Percentiles rank a stretch among this genome's conserved stretches.
Evolutionary conservation across 2,797 vertebrate species (phyloP).

Genomic region (Pipistrellus pipistrellus): DNA sequence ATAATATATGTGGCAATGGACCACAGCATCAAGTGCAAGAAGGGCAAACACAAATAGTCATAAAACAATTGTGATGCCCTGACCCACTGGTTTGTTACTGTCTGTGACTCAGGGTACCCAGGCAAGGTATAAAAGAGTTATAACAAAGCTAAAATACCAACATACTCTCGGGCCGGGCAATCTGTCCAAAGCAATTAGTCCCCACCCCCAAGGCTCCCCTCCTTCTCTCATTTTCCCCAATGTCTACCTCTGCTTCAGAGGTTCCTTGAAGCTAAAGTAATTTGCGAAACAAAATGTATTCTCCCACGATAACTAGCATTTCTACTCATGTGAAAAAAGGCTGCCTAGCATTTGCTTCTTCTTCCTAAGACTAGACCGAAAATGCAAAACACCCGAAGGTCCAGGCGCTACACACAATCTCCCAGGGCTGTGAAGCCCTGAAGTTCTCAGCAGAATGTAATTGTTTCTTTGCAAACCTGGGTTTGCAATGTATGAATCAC

Average conservation of each 20-base stretch:
- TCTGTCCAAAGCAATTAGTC: not conserved
- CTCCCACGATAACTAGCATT: not conserved
- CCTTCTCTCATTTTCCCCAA: not conserved
- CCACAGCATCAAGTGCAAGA: not conserved
- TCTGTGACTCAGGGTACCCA: constrained; percentile 4
- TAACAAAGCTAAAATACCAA: constrained; percentile 10
- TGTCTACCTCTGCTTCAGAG: not conserved
- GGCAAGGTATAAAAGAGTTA: constrained; percentile 19
- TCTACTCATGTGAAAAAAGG: not conserved
- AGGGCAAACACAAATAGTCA: not conserved
- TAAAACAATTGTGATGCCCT: not conserved
- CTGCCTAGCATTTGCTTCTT: not conserved
- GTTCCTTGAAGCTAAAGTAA: not conserved
- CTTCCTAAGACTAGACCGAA: not conserved
- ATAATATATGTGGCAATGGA: not conserved
- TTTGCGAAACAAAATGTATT: not conserved
- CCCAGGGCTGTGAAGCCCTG: not conserved
- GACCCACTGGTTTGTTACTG: not conserved
- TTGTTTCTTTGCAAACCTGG: not conserved
- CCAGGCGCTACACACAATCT: not conserved
- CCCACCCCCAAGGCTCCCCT: accelerated
- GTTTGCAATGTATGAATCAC: not conserved
- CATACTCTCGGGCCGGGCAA: not conserved
- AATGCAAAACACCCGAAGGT: not conserved
- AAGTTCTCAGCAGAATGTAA: not conserved